Percentiles rank a stretch among this genome's conserved stretches.
phyloP scores from a whole-genome alignment of 2,113 vertebrate species.

The Holacanthus passer region DNA sequence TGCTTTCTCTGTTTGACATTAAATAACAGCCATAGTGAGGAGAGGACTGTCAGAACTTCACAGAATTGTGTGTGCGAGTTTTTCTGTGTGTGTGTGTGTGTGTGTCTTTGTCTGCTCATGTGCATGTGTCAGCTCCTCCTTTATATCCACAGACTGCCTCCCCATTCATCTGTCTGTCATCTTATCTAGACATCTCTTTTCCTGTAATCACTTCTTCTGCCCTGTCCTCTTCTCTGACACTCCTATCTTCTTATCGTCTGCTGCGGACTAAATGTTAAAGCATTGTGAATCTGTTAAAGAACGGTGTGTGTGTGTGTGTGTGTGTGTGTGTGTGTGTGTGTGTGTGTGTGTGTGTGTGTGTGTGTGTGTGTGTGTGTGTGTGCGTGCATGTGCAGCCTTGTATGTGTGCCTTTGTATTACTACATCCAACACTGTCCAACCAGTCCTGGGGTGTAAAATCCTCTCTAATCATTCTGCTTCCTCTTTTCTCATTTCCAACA shows the following conservation, averaged over 20 bases:
- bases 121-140: constrained; percentile 53
- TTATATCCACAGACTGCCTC: constrained; percentile 47
- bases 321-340: not conserved
- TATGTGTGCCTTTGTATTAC: not conserved
- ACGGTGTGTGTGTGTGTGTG: not conserved
- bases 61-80: not conserved
- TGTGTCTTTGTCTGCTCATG: constrained; percentile 25
- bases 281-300: constrained; percentile 22
- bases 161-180: constrained; percentile 67
- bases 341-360: not conserved
- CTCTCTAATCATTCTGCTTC: constrained; percentile 20
- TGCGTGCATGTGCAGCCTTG: not conserved
- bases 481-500: constrained; percentile 42
- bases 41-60: constrained; percentile 49
- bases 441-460: constrained; percentile 17
- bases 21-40: constrained; percentile 45
- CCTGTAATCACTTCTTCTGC: constrained; percentile 66
- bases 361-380: not conserved
- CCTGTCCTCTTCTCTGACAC: constrained; percentile 13
- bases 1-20: constrained; percentile 57
- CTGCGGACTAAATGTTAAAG: constrained; percentile 41
- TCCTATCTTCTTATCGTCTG: constrained; percentile 56
- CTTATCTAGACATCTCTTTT: constrained; percentile 65
- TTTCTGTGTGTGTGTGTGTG: constrained; percentile 15
- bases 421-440: not conserved